Conservation (phyloP, 2,888 invertebrate species). For the Monoplex corrugatus region DNA sequence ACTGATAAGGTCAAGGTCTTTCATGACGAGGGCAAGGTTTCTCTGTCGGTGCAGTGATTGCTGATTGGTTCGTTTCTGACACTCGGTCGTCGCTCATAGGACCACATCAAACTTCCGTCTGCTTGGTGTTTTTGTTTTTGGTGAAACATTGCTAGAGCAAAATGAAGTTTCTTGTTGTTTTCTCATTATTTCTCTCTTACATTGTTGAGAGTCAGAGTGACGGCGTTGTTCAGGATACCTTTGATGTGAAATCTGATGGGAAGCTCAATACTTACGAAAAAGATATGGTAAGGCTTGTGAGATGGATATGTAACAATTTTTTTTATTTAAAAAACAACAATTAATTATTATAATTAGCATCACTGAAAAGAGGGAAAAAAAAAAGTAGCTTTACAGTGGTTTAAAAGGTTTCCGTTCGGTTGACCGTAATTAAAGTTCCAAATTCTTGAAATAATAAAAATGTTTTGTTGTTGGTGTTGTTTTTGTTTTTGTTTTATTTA, state of each 20-base stretch:
- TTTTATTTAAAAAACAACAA: no score
- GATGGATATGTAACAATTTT: no score
- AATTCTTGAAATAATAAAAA: no score
- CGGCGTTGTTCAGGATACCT: background rate
- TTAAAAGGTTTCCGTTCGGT: no score
- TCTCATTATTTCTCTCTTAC: background rate
- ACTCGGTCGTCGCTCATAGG: slow-evolving; percentile 6
- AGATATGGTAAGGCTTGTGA: slow-evolving; percentile 6
- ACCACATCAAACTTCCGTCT: background rate
- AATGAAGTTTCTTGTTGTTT: background rate
- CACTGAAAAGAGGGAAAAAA: no score
- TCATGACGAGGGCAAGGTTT: no score
- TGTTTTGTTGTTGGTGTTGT: no score
- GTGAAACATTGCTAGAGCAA: background rate
- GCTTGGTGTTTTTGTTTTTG: background rate
- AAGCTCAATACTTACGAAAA: background rate
- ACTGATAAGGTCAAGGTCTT: background rate
- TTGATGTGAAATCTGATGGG: slow-evolving; percentile 23
- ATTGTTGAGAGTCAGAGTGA: background rate
- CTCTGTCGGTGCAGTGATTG: background rate
- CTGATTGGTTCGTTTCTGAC: background rate
- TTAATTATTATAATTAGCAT: no score
- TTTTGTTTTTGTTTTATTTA: no score
- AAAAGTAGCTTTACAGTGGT: no score
- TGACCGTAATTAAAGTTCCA: no score